Evolutionary conservation across 2,888 invertebrate species (phyloP).

Genomic region (Tryphoninae sp.): DNA sequence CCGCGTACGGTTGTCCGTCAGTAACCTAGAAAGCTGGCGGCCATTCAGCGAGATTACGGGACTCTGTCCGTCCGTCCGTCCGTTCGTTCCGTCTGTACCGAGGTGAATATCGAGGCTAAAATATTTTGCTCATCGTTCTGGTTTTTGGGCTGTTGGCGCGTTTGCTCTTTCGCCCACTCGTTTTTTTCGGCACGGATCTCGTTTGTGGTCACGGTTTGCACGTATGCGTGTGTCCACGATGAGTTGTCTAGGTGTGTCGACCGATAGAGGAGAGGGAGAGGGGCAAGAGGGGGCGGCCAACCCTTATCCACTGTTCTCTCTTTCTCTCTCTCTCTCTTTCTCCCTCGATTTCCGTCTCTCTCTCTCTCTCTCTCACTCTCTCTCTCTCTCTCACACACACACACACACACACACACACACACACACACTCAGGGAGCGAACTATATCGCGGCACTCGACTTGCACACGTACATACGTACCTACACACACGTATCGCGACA

Average conservation of each 20-base stretch:
- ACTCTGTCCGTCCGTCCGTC: constrained; percentile 64
- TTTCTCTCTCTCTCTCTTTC: constrained; percentile 16
- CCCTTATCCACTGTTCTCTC: constrained; percentile 38
- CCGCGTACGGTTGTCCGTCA: constrained; percentile 72
- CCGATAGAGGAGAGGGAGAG: constrained; percentile 22
- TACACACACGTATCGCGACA: constrained; percentile 30
- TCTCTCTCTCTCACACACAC: constrained; percentile 1
- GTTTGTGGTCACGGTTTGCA: constrained; percentile 24
- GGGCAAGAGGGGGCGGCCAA: constrained; percentile 29
- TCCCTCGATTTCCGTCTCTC: not conserved
- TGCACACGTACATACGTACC: not conserved
- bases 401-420: too few relatives aligned
- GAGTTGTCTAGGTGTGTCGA: constrained; percentile 60
- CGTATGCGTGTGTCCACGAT: constrained; percentile 21
- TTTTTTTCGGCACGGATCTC: constrained; percentile 17
- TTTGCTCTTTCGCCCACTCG: constrained; percentile 45
- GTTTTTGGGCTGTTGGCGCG: constrained; percentile 44
- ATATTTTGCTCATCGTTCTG: constrained; percentile 43
- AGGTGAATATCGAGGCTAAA: constrained; percentile 56
- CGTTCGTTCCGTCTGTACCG: constrained; percentile 35
- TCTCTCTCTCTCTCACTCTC: constrained; percentile 4
- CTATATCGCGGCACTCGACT: not conserved
- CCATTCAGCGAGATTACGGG: constrained; percentile 75
- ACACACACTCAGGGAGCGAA: not conserved
- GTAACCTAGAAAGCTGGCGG: constrained; percentile 79